Percentiles rank a stretch among this genome's conserved stretches.
Evolutionary conservation across 2,797 vertebrate genomes (phyloP).

Genomic region (Centropyge bicolor): DNA sequence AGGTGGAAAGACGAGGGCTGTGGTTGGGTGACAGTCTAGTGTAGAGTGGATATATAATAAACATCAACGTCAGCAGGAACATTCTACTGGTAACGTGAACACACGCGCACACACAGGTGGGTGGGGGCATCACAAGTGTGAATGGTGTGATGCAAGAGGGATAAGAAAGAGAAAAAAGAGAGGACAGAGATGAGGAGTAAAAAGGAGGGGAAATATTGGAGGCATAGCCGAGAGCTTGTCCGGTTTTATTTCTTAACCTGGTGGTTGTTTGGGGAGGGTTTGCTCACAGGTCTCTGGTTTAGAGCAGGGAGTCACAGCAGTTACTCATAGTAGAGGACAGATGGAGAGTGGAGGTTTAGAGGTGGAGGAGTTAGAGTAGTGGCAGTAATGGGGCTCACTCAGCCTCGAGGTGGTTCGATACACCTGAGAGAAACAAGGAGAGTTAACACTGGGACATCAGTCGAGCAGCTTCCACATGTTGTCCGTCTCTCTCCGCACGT

Average conservation of each 20-base stretch:
- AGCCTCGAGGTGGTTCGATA: slow-evolving; percentile 45
- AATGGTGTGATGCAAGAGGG: slow-evolving; percentile 55
- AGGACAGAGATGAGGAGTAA: slow-evolving; percentile 22
- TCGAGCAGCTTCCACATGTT: slow-evolving; percentile 22
- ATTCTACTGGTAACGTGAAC: slow-evolving; percentile 61
- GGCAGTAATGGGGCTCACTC: slow-evolving; percentile 41
- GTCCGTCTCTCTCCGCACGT: slow-evolving; percentile 3
- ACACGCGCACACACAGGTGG: slow-evolving; percentile 56
- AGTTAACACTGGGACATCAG: slow-evolving; percentile 52
- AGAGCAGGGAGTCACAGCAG: slow-evolving; percentile 44
- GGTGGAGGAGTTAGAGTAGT: slow-evolving; percentile 52
- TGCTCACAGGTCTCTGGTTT: slow-evolving; percentile 58
- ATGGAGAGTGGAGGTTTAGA: slow-evolving; percentile 59
- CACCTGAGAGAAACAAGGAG: slow-evolving; percentile 69
- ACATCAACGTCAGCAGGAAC: slow-evolving; percentile 33
- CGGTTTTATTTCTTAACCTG: slow-evolving; percentile 58
- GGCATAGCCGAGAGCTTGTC: slow-evolving; percentile 4
- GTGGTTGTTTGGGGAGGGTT: slow-evolving; percentile 46
- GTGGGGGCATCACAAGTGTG: slow-evolving; percentile 54
- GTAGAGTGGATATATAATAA: slow-evolving; percentile 35
- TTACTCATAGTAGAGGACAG: slow-evolving; percentile 43
- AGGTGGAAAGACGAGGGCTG: slow-evolving; percentile 50
- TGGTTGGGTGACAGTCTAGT: slow-evolving; percentile 54
- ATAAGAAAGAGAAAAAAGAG: slow-evolving; percentile 28
- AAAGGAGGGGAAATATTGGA: slow-evolving; percentile 14